Evolutionary conservation across 2,113 vertebrate species (phyloP).

Genomic region (Benitochromis conjunctus): DNA sequence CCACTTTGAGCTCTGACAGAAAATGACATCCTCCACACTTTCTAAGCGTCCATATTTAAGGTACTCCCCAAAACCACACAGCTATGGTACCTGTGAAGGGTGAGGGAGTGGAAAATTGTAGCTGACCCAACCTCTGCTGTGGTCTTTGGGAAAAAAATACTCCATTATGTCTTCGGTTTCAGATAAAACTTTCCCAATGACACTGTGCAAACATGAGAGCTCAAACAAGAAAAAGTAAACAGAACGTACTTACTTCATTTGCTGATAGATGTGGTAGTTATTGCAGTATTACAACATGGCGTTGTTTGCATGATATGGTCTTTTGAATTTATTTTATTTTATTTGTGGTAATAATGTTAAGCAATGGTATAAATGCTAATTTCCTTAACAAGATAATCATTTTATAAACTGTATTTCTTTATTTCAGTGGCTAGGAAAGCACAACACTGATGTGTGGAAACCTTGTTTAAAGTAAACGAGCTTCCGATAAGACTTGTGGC

Average conservation of each 20-base stretch:
- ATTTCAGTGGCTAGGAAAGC: background rate
- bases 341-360: background rate
- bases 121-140: background rate
- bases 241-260: background rate
- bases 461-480: constrained; percentile 33
- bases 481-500: constrained; percentile 24
- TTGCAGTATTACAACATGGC: background rate
- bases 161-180: background rate
- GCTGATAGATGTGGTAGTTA: background rate
- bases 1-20: constrained; percentile 16
- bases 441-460: constrained; percentile 9
- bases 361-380: background rate
- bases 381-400: background rate
- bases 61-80: background rate
- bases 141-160: background rate
- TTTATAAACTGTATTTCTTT: background rate
- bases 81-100: background rate
- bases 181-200: background rate
- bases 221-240: background rate
- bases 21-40: constrained; percentile 31
- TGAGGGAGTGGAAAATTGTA: background rate
- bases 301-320: background rate
- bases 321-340: background rate
- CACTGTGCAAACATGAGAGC: background rate
- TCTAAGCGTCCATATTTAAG: background rate